phyloP scores from a whole-genome alignment of 2,797 vertebrate species.

The Carapus acus region DNA sequence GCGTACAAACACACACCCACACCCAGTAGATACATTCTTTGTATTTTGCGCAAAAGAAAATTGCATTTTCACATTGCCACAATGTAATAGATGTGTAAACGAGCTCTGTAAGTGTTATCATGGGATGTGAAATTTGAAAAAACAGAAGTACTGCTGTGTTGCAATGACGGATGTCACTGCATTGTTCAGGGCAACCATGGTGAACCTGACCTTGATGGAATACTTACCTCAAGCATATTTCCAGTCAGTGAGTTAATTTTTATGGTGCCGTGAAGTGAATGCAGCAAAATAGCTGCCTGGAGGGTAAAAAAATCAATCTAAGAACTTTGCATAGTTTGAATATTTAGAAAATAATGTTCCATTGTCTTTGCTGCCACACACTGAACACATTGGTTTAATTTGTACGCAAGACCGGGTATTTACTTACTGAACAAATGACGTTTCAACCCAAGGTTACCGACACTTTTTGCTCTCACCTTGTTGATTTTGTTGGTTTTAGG shows the following conservation, averaged over 20 bases:
- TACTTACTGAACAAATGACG: too few species aligned
- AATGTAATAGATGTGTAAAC: too few species aligned
- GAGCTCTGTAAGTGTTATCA: too few species aligned
- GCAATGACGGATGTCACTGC: not conserved
- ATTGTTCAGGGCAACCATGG: conserved; percentile 4
- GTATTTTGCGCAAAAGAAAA: too few species aligned
- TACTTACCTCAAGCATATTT: conserved; percentile 5
- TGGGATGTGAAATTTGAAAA: too few species aligned
- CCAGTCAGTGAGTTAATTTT: conserved; percentile 3
- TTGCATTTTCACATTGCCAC: too few species aligned
- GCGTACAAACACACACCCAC: too few species aligned
- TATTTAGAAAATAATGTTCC: too few species aligned
- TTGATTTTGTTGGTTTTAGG: conserved; percentile 99
- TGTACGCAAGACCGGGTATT: too few species aligned
- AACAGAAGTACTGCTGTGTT: not conserved
- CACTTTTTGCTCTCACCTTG: conserved; percentile 80
- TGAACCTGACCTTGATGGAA: conserved; percentile 9
- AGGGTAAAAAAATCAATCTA: conserved; percentile 21
- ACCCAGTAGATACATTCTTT: too few species aligned
- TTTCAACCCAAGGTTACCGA: not conserved
- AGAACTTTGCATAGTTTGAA: conserved; percentile 10
- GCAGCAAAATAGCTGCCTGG: conserved; percentile 1
- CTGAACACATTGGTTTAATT: too few species aligned
- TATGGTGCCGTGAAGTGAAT: not conserved
- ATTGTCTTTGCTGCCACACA: too few species aligned